phyloP scores from a whole-genome alignment of 1,140 invertebrate genomes.

The Hesperophylax magnus region DNA sequence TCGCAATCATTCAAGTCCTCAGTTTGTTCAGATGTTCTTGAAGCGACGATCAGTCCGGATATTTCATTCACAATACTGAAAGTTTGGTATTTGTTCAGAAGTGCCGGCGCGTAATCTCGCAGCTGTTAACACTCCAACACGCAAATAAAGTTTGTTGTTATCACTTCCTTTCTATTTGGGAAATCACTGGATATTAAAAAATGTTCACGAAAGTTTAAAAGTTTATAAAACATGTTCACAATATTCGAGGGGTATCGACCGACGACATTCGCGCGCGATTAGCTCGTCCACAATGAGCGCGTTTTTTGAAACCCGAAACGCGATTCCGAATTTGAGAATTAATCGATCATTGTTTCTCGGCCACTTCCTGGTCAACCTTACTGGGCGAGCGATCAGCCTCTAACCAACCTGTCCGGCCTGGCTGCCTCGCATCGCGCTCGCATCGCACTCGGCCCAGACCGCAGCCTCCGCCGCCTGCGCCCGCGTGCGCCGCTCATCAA shows the following conservation, averaged over 20 bases:
- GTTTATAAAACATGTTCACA: neutral
- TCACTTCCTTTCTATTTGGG: constrained; percentile 34
- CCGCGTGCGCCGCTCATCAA: constrained; percentile 42
- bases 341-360: constrained; percentile 52
- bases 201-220: neutral
- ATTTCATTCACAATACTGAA: constrained; percentile 35
- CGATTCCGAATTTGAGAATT: constrained; percentile 18
- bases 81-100: neutral
- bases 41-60: constrained; percentile 25
- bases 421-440: no score
- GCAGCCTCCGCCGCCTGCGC: constrained; percentile 41
- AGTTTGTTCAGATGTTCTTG: constrained; percentile 24
- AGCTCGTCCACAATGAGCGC: constrained; percentile 21
- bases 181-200: constrained; percentile 3
- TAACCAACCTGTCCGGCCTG: no score
- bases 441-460: neutral
- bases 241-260: neutral
- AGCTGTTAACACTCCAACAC: constrained; percentile 24
- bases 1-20: constrained; percentile 24
- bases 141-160: constrained; percentile 8
- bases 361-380: constrained; percentile 50
- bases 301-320: constrained; percentile 30
- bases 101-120: neutral
- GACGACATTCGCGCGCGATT: constrained; percentile 38
- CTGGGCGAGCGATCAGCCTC: constrained; percentile 22